phyloP scores from a whole-genome alignment of 1,140 invertebrate genomes.

The Atta cephalotes region DNA sequence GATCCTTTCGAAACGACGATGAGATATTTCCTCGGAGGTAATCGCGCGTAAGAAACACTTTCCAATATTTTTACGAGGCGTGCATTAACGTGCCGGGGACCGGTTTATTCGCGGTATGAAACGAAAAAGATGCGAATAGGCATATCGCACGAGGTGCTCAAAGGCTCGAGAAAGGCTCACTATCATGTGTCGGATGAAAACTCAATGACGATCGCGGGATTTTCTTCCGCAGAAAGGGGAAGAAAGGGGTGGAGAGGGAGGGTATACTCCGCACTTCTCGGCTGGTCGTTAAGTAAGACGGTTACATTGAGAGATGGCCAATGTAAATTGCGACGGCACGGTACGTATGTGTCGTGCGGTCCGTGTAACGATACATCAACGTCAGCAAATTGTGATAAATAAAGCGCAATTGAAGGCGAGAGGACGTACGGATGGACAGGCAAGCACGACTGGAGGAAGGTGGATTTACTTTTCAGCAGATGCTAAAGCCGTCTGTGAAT shows the following conservation, averaged over 20 bases:
- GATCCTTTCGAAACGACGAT: constrained; percentile 32
- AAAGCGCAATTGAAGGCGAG: constrained; percentile 82
- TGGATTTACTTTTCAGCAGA: constrained; percentile 60
- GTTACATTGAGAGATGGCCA: constrained; percentile 84
- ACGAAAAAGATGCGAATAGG: constrained; percentile 68
- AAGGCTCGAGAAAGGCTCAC: constrained; percentile 11
- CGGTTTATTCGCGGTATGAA: constrained; percentile 41
- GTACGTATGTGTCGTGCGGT: constrained; percentile 77
- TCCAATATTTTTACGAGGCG: constrained; percentile 17
- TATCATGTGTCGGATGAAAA: constrained; percentile 70
- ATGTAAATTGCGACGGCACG: constrained; percentile 84
- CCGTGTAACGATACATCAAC: constrained; percentile 83
- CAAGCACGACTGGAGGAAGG: constrained; percentile 38
- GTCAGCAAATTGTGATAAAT: constrained; percentile 85
- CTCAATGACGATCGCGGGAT: constrained; percentile 60
- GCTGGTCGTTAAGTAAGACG: constrained; percentile 82
- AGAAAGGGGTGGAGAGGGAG: background rate
- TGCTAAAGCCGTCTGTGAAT: constrained; percentile 47
- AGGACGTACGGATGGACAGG: constrained; percentile 44
- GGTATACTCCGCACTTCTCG: constrained; percentile 59
- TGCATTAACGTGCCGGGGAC: constrained; percentile 60
- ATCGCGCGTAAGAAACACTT: constrained; percentile 43
- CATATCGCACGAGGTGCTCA: constrained; percentile 66
- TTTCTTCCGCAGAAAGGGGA: constrained; percentile 37
- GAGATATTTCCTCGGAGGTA: constrained; percentile 44